Evolutionary conservation across 1,140 invertebrate species (phyloP).

Genomic region (Cheumatopsyche charites): DNA sequence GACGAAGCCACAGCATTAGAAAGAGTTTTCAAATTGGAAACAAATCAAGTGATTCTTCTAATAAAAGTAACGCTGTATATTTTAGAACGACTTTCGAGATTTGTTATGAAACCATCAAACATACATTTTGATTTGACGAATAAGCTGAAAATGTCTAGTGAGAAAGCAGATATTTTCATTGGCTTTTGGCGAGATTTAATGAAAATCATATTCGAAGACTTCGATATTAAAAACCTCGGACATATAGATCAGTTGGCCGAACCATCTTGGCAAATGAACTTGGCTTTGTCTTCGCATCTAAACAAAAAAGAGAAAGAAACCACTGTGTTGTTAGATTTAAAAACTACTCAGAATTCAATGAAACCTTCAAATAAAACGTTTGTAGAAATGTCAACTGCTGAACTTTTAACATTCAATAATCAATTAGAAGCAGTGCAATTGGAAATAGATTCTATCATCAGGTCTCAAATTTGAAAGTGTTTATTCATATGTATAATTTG

Average conservation of each 20-base stretch:
- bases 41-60: slow-evolving; percentile 32
- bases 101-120: slow-evolving; percentile 42
- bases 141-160: slow-evolving; percentile 37
- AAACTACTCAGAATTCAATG: slow-evolving; percentile 29
- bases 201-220: slow-evolving; percentile 39
- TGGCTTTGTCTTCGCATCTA: slow-evolving; percentile 40
- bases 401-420: slow-evolving; percentile 31
- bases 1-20: slow-evolving; percentile 43
- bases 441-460: slow-evolving; percentile 19
- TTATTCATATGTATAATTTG: no score
- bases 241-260: slow-evolving; percentile 39
- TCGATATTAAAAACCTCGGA: slow-evolving; percentile 37
- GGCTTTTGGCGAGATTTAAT: slow-evolving; percentile 36
- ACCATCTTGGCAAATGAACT: slow-evolving; percentile 39
- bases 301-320: slow-evolving; percentile 42
- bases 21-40: slow-evolving; percentile 43
- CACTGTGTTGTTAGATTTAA: slow-evolving; percentile 36
- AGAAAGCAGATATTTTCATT: slow-evolving; percentile 42
- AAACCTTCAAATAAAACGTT: not conserved
- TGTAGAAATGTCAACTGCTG: slow-evolving; percentile 20
- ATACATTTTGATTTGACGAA: slow-evolving; percentile 37
- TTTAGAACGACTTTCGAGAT: slow-evolving; percentile 44
- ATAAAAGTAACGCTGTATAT: slow-evolving; percentile 43
- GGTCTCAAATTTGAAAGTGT: not conserved
- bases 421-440: slow-evolving; percentile 19